Evolutionary conservation across 2,797 vertebrate genomes (phyloP).

Genomic region (Notolabrus celidotus): DNA sequence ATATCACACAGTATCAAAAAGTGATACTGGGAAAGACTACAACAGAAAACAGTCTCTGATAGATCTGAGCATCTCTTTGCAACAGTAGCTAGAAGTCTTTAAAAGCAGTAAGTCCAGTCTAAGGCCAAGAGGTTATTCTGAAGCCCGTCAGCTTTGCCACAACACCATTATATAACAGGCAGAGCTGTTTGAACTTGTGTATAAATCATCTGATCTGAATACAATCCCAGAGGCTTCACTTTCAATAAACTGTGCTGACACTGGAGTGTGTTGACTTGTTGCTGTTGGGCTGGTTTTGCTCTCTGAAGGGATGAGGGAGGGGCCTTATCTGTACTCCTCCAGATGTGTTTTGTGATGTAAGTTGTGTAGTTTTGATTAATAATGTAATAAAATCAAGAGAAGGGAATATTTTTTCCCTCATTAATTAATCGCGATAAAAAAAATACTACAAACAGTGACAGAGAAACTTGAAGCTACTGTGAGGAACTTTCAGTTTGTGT

Average conservation of each 20-base stretch:
- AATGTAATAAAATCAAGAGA: neutral
- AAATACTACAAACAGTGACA: too few species aligned
- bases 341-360: slow-evolving; percentile 21
- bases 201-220: slow-evolving; percentile 28
- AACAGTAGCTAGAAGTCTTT: slow-evolving; percentile 13
- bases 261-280: slow-evolving; percentile 33
- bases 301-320: slow-evolving; percentile 3
- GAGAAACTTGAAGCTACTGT: too few species aligned
- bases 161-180: slow-evolving; percentile 27
- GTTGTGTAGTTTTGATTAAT: slow-evolving; percentile 4
- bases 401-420: too few species aligned
- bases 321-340: neutral
- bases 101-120: slow-evolving; percentile 12
- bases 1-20: neutral
- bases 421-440: neutral
- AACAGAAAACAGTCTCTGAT: neutral
- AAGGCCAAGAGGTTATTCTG: slow-evolving; percentile 27
- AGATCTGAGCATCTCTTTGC: neutral
- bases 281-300: slow-evolving; percentile 22
- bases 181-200: slow-evolving; percentile 24
- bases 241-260: slow-evolving; percentile 38
- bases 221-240: slow-evolving; percentile 13
- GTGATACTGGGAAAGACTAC: neutral
- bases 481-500: too few species aligned
- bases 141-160: slow-evolving; percentile 9